These are phyloP conservation scores for Hemaris fuciformis DNA, from an alignment of 2,888 invertebrate genomes.

Conservation along the genomic window DNA sequence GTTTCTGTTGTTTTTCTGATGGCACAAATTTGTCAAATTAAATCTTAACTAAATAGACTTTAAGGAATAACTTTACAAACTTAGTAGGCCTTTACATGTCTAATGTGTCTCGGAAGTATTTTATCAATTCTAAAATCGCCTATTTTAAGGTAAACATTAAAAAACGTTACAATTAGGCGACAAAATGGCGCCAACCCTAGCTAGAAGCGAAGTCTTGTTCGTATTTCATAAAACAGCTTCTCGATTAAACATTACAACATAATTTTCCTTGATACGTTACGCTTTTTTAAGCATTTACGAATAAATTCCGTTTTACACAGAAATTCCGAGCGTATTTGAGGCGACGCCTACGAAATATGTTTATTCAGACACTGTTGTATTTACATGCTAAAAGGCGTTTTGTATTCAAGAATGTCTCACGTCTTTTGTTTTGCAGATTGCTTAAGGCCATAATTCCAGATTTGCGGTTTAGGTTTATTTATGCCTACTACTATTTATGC, in stretches of 20 bases:
- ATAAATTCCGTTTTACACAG: neutral
- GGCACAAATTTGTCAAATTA: no score
- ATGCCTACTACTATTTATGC: no score
- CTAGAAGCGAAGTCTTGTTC: neutral
- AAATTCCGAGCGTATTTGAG: neutral
- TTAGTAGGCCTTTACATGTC: no score
- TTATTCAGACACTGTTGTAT: neutral
- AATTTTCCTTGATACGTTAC: neutral
- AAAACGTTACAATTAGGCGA: no score
- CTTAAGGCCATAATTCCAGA: neutral
- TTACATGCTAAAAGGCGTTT: neutral
- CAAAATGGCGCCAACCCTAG: neutral
- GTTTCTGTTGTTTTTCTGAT: no score
- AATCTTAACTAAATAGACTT: no score
- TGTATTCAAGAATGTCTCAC: neutral
- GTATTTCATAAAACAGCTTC: neutral
- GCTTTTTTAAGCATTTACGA: neutral
- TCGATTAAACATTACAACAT: neutral
- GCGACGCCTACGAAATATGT: neutral
- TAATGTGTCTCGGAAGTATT: no score
- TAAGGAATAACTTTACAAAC: no score
- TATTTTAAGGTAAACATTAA: no score
- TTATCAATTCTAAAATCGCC: no score
- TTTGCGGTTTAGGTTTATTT: neutral
- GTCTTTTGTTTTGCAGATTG: neutral